phyloP scores from a whole-genome alignment of 2,797 vertebrate genomes.

The Benthosema pterotum region DNA sequence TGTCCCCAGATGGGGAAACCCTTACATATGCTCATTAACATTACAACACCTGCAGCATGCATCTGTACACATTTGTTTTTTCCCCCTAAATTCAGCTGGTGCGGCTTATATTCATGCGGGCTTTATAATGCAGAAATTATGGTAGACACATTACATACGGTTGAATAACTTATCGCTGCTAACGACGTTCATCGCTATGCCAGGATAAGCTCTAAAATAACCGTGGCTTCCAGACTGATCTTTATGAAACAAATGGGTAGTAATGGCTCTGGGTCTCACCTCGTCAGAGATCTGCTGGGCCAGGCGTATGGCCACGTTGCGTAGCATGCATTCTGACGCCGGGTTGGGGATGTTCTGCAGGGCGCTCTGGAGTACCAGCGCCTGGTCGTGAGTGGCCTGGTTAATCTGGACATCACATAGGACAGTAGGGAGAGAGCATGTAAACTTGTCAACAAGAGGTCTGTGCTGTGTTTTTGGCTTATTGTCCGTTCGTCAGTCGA shows the following conservation, averaged over 20 bases:
- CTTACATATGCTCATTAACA: too few species aligned
- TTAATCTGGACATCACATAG: constrained; percentile 85
- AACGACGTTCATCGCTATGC: not conserved
- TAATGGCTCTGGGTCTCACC: constrained; percentile 76
- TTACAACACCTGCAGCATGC: too few species aligned
- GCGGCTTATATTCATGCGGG: too few species aligned
- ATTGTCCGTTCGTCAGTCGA: too few species aligned
- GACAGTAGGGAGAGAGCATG: constrained; percentile 19
- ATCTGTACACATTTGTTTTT: too few species aligned
- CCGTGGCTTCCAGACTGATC: too few species aligned
- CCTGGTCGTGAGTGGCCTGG: constrained; percentile 97
- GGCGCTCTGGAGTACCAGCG: constrained; percentile 96
- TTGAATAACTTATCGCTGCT: too few species aligned
- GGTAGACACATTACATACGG: too few species aligned
- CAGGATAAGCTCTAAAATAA: not conserved
- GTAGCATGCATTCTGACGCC: constrained; percentile 97
- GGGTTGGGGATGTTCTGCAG: constrained; percentile 99
- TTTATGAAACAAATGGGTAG: not conserved
- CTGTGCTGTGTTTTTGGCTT: not conserved
- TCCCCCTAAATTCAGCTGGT: too few species aligned
- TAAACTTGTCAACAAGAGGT: not conserved
- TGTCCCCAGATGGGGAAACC: too few species aligned
- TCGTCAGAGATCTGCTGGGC: constrained; percentile 99
- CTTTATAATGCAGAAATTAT: too few species aligned
- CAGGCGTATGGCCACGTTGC: constrained; percentile 98